Base-by-base conservation (phyloP, 2,888 invertebrate species). In the Miltochrista miniata region DNA sequence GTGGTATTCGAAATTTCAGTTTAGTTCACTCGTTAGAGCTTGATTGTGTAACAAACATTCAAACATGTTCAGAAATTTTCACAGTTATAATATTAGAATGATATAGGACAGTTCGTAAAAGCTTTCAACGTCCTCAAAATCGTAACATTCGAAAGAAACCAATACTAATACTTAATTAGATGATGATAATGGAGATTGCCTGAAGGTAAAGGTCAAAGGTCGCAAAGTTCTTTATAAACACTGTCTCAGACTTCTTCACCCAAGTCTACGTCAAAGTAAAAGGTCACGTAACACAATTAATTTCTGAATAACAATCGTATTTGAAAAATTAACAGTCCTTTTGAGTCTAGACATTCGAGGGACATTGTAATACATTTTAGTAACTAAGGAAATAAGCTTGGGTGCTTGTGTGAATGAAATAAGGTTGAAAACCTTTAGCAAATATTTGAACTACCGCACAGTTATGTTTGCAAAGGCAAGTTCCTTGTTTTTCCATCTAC, bases 401-500 rank as follows among this genome's bases (percentile, higher is more conserved):
- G 10, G 15, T 14, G 31, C 29, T 34, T 63, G 56, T 39, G 1
- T 5, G 2, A 38, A 44, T 4, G 39, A 1, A 0, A 49, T 66
- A 72, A 48, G 48, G 63, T 34, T 54, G 11, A 56, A 15, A 65
- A 72, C 9, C 46, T 8, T 7, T 50, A 34, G 24, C 34, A 50
- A 44, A 14, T 34, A 36, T 24, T 40, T 58, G 46, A 37, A 18
- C 37, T 43, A 24, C 48, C 31, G 64, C 48, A 61, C 45, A 43
- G 56, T 51, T 61, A 60, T 49, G 44, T 68, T 53, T 64, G 49
- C 15, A 44, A 39, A 66, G 67, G 67, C 67, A 68, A 72, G 66
- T 74, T 80, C 73, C 76, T 72, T 73, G 65, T 66, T 65, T 66
- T 59, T 58, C 40, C 64, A 59, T 60, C 67, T 68, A 80, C 81